Percentiles rank a stretch among this genome's conserved stretches.
Conservation (phyloP, 2,888 invertebrate species). For the Eulithis prunata region DNA sequence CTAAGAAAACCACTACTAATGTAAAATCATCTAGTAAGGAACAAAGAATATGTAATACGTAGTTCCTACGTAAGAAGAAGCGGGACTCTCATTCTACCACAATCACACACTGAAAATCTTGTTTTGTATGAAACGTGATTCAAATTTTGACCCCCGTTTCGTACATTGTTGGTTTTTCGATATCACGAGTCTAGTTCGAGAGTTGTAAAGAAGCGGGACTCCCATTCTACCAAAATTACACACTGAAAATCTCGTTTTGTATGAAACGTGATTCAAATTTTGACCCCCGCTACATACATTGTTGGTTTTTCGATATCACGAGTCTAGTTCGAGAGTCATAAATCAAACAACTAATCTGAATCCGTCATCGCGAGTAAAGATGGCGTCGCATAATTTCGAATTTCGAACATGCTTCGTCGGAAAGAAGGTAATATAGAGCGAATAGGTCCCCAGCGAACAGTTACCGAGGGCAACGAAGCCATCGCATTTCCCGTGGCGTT, state of each 20-base stretch:
- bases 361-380: conserved; percentile 70
- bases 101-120: too few species aligned
- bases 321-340: neutral
- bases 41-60: neutral
- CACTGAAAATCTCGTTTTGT: too few species aligned
- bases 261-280: too few species aligned
- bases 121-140: too few species aligned
- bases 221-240: too few species aligned
- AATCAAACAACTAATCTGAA: conserved; percentile 63
- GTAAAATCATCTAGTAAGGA: neutral
- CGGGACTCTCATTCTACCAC: too few species aligned
- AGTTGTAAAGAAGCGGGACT: neutral
- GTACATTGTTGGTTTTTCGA: too few species aligned
- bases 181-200: too few species aligned
- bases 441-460: conserved; percentile 69
- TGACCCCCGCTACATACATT: too few species aligned
- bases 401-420: conserved; percentile 57
- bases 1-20: neutral
- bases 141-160: too few species aligned
- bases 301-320: too few species aligned
- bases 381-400: conserved; percentile 65
- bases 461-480: conserved; percentile 57
- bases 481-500: conserved; percentile 62
- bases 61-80: too few species aligned
- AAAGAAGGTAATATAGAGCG: conserved; percentile 63